Evolutionary conservation across 2,113 vertebrate genomes (phyloP).

Genomic region (Mobula hypostoma): DNA sequence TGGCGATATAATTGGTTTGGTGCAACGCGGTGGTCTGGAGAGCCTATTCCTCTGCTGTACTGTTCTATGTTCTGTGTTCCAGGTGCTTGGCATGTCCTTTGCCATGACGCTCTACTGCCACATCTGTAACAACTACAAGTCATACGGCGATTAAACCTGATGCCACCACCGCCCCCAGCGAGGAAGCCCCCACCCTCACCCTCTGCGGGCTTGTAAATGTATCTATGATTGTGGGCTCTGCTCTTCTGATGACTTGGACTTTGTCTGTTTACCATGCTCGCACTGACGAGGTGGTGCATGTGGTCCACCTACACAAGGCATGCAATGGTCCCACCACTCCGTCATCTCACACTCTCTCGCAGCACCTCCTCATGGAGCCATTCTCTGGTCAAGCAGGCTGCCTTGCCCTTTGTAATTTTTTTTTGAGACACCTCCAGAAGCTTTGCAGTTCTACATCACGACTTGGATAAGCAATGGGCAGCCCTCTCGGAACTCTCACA

Average conservation of each 20-base stretch:
- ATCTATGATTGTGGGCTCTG: background rate
- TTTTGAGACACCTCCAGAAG: background rate
- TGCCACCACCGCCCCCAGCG: background rate
- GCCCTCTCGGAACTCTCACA: background rate
- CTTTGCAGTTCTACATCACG: background rate
- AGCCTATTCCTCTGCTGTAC: background rate
- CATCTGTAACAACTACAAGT: conserved; percentile 47
- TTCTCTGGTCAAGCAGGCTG: background rate
- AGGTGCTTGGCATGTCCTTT: conserved; percentile 70
- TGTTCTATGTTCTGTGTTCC: background rate
- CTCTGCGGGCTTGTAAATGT: background rate
- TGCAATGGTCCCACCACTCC: background rate
- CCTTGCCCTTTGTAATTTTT: background rate
- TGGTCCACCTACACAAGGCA: background rate
- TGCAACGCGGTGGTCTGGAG: too few species aligned
- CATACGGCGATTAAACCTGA: background rate
- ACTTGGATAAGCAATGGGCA: background rate
- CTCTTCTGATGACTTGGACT: conserved; percentile 16
- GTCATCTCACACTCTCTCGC: too few species aligned
- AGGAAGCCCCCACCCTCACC: background rate
- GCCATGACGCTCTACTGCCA: conserved; percentile 69
- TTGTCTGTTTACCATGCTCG: background rate
- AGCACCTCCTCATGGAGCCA: background rate
- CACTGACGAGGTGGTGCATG: background rate
- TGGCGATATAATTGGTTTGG: too few species aligned